Base-by-base conservation (phyloP, 2,797 vertebrate species). In the Clarias fuscus region DNA sequence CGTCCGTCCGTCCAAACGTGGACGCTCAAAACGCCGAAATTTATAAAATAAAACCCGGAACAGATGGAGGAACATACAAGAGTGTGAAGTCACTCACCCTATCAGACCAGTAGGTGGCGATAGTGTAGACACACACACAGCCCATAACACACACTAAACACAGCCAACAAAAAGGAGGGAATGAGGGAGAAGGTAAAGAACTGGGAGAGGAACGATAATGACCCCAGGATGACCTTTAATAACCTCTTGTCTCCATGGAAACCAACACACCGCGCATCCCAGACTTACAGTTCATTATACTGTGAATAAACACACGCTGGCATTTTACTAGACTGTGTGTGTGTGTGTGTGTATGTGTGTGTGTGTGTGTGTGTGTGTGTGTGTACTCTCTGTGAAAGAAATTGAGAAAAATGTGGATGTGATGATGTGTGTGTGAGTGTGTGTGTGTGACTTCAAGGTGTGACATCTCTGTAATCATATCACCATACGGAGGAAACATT, bases 271-370 rank as follows among this genome's bases (percentile, higher is more conserved):
- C 30, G 37, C 68, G 18, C 30, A 24, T 10, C 20, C 68, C 33
- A 22, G 10, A 40, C 70, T 40, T 40, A 43, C 37, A 72, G 68
- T 22, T 71, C 33, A 71, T 37, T 70, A 70, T 37, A 70, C 33
- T 20, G 15, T 33, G 7, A 70, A 70, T 70, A 37, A 70, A 70
- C 30, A 70, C 13, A 67, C 30, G 20, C 5, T 30, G 40, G 11
- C 27, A 71, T 20, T 40, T 71, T 43, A 40, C 13, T 20, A 43
- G 3, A 22, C 4, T 37, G 33, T 70, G 67, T 68, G 67, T 33
- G 67, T 68, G 65, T 30, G 65, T 30, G n/a, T 68, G 64, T 65
- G 64, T 65, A n/a, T 67, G 64, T 67, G 64, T 67, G 64, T 61
- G 59, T 22, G 67, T 33, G 27, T 68, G 65, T 30, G 65, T 67